Evolutionary conservation across 2,888 invertebrate species (phyloP), one percentile per base, ranked within the genome.

Genomic region (Leucophenga montana): DNA sequence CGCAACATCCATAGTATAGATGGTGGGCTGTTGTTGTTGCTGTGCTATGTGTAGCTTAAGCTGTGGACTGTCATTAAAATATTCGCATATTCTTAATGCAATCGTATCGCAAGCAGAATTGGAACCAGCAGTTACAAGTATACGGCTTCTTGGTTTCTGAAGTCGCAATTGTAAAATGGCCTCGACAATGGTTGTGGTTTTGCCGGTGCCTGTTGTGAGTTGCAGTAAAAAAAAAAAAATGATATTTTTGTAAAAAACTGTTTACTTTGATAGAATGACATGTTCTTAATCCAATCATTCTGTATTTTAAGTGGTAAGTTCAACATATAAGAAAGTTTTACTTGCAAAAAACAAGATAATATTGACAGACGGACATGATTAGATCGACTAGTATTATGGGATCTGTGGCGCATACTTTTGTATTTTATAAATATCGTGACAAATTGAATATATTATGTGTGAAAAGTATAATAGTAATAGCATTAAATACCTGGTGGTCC

Each of bases 401-500:
- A n/a, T n/a, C n/a, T n/a, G n/a, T n/a, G n/a, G n/a, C n/a, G n/a
- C n/a, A n/a, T n/a, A n/a, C n/a, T n/a, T n/a, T n/a, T n/a, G n/a
- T n/a, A n/a, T n/a, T n/a, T n/a, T n/a, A n/a, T n/a, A n/a, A n/a
- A n/a, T n/a, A n/a, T n/a, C n/a, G n/a, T n/a, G n/a, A n/a, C n/a
- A n/a, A n/a, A n/a, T n/a, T n/a, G n/a, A n/a, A n/a, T n/a, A n/a
- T n/a, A n/a, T n/a, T n/a, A n/a, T n/a, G n/a, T n/a, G n/a, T n/a
- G n/a, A n/a, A n/a, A n/a, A n/a, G n/a, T n/a, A n/a, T n/a, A n/a
- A n/a, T n/a, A n/a, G n/a, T n/a, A n/a, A 53, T 20, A 9, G 22
- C 18, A 22, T 22, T 3, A 59, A 16, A 93, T 93, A 72, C 96
- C 97, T 62, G 97, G 96, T 50, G 97, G 97, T n/a, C 97, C 97